Evolutionary conservation across 2,888 invertebrate species (phyloP).

Genomic region (Chrysolina haemoptera): DNA sequence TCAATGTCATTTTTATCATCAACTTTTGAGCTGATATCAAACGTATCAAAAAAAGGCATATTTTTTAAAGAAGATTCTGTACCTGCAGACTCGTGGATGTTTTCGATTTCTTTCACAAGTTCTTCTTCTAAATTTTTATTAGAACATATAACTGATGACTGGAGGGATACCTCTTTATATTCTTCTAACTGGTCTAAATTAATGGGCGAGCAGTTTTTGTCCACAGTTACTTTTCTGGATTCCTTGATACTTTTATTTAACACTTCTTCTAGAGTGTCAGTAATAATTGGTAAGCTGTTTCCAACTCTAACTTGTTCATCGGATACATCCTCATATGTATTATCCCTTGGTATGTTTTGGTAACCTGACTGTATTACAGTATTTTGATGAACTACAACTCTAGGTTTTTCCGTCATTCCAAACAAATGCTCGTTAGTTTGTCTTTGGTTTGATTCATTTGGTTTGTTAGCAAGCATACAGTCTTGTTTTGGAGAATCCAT

Average conservation of each 20-base stretch:
- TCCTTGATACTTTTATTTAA: slow-evolving; percentile 46
- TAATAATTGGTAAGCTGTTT: slow-evolving; percentile 42
- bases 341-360: slow-evolving; percentile 29
- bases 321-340: background rate
- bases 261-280: slow-evolving; percentile 44
- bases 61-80: slow-evolving; percentile 44
- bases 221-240: slow-evolving; percentile 53
- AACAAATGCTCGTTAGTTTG: slow-evolving; percentile 29
- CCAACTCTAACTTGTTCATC: slow-evolving; percentile 37
- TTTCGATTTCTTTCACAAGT: slow-evolving; percentile 33
- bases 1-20: background rate
- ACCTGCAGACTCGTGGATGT: slow-evolving; percentile 35
- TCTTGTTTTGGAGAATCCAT: slow-evolving; percentile 57
- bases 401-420: slow-evolving; percentile 38
- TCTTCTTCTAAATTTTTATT: slow-evolving; percentile 35
- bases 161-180: slow-evolving; percentile 44
- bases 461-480: slow-evolving; percentile 55
- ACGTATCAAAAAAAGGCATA: slow-evolving; percentile 52
- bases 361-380: slow-evolving; percentile 48
- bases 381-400: slow-evolving; percentile 57
- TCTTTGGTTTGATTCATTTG: slow-evolving; percentile 45
- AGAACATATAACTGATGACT: slow-evolving; percentile 32
- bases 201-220: slow-evolving; percentile 60
- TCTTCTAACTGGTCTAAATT: slow-evolving; percentile 54
- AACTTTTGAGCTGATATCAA: slow-evolving; percentile 23